Conservation (phyloP, 1,140 invertebrate species). For the Drosophila ambigua region DNA sequence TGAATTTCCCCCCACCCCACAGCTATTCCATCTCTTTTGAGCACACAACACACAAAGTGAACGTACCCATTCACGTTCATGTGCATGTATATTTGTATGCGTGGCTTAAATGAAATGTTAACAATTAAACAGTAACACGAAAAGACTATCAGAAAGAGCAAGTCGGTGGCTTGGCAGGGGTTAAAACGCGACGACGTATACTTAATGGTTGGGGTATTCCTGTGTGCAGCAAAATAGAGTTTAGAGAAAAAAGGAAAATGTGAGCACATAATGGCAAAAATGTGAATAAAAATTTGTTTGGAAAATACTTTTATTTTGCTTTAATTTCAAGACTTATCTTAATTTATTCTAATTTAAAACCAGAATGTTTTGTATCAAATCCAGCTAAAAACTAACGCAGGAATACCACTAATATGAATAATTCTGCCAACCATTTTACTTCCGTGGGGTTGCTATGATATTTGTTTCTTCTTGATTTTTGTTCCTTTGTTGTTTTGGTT, state of each 20-base stretch:
- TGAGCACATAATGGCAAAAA: too few species aligned
- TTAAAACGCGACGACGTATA: conserved; percentile 66
- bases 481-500: conserved; percentile 17
- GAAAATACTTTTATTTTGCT: too few species aligned
- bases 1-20: conserved; percentile 57
- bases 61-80: too few species aligned
- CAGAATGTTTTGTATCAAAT: too few species aligned
- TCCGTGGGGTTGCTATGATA: conserved; percentile 41
- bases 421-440: neutral
- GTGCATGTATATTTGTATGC: conserved; percentile 22
- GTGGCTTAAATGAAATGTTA: conserved; percentile 79
- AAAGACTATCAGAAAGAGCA: conserved; percentile 72
- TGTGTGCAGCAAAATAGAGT: too few species aligned
- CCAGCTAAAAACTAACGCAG: too few species aligned
- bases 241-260: too few species aligned
- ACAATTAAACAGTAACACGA: conserved; percentile 78
- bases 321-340: too few species aligned
- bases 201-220: conserved; percentile 37
- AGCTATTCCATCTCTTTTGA: neutral
- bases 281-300: too few species aligned
- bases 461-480: conserved; percentile 46
- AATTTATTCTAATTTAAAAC: too few species aligned
- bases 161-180: conserved; percentile 40
- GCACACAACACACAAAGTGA: neutral
- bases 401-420: conserved; percentile 46